Percentiles rank a stretch among this genome's conserved stretches.
These are phyloP conservation scores for Liolophura sinensis DNA, from an alignment of 1,140 invertebrate genomes.

Conservation along the genomic window DNA sequence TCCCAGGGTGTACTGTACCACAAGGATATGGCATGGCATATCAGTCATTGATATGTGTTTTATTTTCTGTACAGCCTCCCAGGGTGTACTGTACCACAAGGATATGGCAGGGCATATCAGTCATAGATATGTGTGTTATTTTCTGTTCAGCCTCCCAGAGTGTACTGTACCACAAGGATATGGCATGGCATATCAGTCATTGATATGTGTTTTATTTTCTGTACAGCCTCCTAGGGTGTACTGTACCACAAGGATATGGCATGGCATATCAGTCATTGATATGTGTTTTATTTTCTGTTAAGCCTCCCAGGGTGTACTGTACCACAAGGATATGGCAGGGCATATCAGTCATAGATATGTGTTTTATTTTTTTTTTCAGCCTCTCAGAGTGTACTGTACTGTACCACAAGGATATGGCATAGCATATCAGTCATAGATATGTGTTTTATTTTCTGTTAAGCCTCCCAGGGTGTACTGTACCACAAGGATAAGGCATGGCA, in stretches of 20 bases:
- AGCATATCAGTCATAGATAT: too few species aligned
- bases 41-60: constrained; percentile 11
- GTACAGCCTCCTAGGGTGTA: constrained; percentile 89
- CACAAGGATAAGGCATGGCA: not conserved
- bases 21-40: not conserved
- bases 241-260: constrained; percentile 90
- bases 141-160: too few species aligned
- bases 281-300: too few species aligned
- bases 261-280: too few species aligned
- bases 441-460: too few species aligned
- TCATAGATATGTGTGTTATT: too few species aligned
- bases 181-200: not conserved
- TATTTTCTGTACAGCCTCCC: constrained; percentile 75
- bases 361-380: constrained; percentile 68
- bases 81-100: constrained; percentile 87
- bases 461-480: not conserved
- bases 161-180: not conserved
- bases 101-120: too few species aligned
- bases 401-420: constrained; percentile 90
- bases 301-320: not conserved
- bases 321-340: not conserved
- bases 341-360: constrained; percentile 8
- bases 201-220: constrained; percentile 28
- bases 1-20: not conserved
- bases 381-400: constrained; percentile 90